Evolutionary conservation across 2,888 invertebrate genomes (phyloP).

Genomic region (Pyrocoelia pectoralis): DNA sequence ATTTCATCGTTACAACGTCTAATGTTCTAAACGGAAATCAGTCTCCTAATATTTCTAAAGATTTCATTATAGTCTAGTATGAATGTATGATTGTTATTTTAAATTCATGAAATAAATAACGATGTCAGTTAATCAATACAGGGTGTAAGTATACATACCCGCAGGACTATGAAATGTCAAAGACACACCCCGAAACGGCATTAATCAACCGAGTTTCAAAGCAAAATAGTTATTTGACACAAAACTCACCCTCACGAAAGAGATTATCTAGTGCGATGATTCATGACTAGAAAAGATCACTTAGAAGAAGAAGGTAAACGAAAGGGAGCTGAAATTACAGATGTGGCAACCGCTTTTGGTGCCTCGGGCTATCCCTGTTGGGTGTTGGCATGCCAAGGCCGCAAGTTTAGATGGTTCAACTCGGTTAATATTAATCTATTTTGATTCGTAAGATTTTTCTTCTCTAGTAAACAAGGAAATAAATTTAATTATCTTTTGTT

Average conservation of each 20-base stretch:
- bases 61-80: no score
- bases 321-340: conserved; percentile 27
- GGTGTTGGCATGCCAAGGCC: conserved; percentile 35
- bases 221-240: no score
- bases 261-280: neutral
- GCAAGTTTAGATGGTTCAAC: conserved; percentile 16
- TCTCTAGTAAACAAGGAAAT: neutral
- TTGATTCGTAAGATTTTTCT: neutral
- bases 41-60: no score
- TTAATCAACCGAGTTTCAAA: no score
- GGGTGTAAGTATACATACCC: no score
- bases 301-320: neutral
- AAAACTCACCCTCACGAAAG: neutral
- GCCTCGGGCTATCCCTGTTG: conserved; percentile 27
- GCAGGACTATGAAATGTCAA: no score
- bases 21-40: no score
- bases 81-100: no score
- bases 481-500: neutral
- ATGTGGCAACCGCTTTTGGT: conserved; percentile 24
- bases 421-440: conserved; percentile 1
- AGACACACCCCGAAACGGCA: no score
- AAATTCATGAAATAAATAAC: no score
- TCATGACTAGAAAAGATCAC: neutral
- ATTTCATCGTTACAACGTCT: no score
- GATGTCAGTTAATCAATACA: no score